Conservation (phyloP, 2,888 invertebrate species). For the Notodromas monacha region DNA sequence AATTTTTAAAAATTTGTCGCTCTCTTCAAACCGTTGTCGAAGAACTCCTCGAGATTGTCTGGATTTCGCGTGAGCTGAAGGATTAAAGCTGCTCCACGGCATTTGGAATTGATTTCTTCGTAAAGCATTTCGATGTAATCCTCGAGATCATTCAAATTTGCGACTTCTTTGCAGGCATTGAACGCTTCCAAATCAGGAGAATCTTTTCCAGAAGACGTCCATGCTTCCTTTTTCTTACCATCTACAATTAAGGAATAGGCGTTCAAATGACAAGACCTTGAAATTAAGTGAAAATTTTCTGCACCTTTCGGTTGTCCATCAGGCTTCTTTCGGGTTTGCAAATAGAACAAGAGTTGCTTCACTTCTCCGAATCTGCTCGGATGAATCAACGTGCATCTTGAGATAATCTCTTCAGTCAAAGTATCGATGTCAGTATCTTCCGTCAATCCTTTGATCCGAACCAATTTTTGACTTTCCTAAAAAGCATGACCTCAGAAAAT, state of each 20-base stretch:
- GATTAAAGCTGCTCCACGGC: constrained; percentile 55
- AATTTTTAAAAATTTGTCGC: background rate
- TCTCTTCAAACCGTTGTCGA: constrained; percentile 43
- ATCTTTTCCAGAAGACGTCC: constrained; percentile 1
- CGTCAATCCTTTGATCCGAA: constrained; percentile 43
- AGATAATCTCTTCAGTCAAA: constrained; percentile 47
- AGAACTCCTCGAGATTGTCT: constrained; percentile 67
- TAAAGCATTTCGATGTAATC: constrained; percentile 83
- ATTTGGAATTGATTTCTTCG: constrained; percentile 57
- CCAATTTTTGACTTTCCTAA: constrained; percentile 43
- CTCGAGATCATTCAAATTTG: constrained; percentile 40
- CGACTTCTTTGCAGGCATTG: constrained; percentile 6
- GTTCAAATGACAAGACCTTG: too few species aligned
- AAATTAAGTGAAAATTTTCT: too few species aligned
- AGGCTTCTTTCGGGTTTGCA: constrained; percentile 35
- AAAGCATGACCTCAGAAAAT: constrained; percentile 9
- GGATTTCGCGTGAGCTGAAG: constrained; percentile 66
- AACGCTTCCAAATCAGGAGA: too few species aligned
- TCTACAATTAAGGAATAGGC: too few species aligned
- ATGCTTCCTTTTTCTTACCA: constrained; percentile 6
- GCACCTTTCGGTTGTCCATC: too few species aligned
- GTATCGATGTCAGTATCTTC: constrained; percentile 40
- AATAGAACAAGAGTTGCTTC: constrained; percentile 51
- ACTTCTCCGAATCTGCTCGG: constrained; percentile 45
- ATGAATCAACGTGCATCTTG: constrained; percentile 52